phyloP scores from a whole-genome alignment of 2,888 invertebrate genomes.

The Acanthoscelides obtectus region DNA sequence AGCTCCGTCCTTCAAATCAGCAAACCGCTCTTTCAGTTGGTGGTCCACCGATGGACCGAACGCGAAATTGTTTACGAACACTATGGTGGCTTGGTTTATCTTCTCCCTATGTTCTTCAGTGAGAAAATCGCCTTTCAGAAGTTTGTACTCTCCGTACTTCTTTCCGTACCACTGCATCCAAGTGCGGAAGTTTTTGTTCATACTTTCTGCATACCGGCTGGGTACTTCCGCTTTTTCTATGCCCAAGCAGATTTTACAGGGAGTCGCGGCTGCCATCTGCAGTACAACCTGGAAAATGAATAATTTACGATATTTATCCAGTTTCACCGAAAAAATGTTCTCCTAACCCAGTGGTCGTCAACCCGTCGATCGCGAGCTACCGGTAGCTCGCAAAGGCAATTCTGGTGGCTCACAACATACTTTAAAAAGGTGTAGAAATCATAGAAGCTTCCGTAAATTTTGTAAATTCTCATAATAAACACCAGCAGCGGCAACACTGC shows the following conservation, averaged over 20 bases:
- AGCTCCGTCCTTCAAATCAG: conserved; percentile 92
- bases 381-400: too few species aligned
- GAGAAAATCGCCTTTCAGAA: conserved; percentile 93
- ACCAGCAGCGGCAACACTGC: too few species aligned
- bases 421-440: too few species aligned
- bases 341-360: too few species aligned
- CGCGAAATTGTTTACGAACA: conserved; percentile 99
- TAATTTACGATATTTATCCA: too few species aligned
- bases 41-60: conserved; percentile 98
- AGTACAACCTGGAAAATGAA: conserved; percentile 66
- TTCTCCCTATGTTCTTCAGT: conserved; percentile 88
- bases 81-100: conserved; percentile 89
- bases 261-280: conserved; percentile 95
- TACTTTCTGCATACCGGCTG: conserved; percentile 87
- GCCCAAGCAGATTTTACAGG: conserved; percentile 88
- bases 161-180: conserved; percentile 99
- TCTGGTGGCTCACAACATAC: too few species aligned
- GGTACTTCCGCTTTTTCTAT: conserved; percentile 98
- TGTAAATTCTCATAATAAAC: too few species aligned
- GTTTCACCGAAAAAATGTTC: too few species aligned
- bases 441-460: too few species aligned
- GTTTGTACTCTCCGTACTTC: conserved; percentile 82
- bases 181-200: conserved; percentile 85
- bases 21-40: conserved; percentile 92
- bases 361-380: too few species aligned